Evolutionary conservation across 2,113 vertebrate genomes (phyloP).

Genomic region (Stegostoma tigrinum): DNA sequence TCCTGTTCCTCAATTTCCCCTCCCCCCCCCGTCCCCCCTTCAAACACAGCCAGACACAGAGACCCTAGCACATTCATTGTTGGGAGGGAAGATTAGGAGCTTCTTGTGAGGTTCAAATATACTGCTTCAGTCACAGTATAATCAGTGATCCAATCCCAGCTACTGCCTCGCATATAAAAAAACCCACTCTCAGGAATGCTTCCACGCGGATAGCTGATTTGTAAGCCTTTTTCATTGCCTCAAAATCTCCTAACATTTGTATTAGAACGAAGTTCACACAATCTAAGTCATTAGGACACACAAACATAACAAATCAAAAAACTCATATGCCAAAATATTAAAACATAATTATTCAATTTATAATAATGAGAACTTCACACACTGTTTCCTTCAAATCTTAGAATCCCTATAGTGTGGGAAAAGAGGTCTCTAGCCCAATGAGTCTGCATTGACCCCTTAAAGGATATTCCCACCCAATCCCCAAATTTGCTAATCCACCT

Average conservation of each 20-base stretch:
- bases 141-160: neutral
- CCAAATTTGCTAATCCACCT: too few species aligned
- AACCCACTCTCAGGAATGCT: neutral
- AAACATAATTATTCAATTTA: too few species aligned
- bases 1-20: neutral
- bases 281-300: neutral
- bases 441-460: too few species aligned
- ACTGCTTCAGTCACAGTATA: neutral
- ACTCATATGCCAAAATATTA: too few species aligned
- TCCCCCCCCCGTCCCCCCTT: neutral
- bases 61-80: neutral
- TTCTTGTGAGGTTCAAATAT: neutral
- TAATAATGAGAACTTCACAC: neutral
- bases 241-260: neutral
- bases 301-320: neutral
- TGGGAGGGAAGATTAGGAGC: neutral
- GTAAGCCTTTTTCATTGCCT: neutral
- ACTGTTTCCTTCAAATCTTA: neutral
- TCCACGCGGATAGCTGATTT: neutral
- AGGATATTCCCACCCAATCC: too few species aligned
- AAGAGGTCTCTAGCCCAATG: too few species aligned
- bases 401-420: too few species aligned
- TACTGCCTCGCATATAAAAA: neutral
- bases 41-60: neutral
- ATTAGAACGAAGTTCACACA: neutral